Conservation (phyloP, 2,113 vertebrate genomes). For the Takifugu bimaculatus region DNA sequence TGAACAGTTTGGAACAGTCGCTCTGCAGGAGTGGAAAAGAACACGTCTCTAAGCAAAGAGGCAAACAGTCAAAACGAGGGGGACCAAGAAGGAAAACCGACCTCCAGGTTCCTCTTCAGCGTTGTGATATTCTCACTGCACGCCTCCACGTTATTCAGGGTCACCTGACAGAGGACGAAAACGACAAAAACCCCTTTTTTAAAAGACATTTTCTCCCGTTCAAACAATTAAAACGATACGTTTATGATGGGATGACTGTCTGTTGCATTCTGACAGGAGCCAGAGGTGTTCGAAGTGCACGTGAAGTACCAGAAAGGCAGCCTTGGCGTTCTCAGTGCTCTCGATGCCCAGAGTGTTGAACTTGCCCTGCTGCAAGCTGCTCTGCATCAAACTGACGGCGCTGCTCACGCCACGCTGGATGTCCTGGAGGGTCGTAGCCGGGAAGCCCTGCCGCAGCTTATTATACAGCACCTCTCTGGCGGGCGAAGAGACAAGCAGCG, state of each 20-base stretch:
- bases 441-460: constrained; percentile 92
- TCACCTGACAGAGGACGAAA: constrained; percentile 75
- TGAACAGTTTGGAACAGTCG: constrained; percentile 91
- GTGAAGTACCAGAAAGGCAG: constrained; percentile 85
- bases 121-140: constrained; percentile 97
- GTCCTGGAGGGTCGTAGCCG: constrained; percentile 92
- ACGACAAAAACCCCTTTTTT: too few species aligned
- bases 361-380: constrained; percentile 96
- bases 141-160: constrained; percentile 93
- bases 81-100: constrained; percentile 37
- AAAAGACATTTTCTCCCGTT: not conserved
- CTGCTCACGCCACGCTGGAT: constrained; percentile 96
- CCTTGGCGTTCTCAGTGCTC: constrained; percentile 90
- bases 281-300: not conserved
- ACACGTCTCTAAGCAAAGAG: not conserved
- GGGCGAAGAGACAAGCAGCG: not conserved
- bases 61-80: not conserved
- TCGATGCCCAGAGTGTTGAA: constrained; percentile 96
- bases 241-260: not conserved
- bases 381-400: constrained; percentile 97
- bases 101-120: constrained; percentile 95
- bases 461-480: constrained; percentile 88
- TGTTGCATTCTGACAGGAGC: not conserved
- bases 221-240: not conserved
- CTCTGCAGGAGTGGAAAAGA: constrained; percentile 69